These are phyloP conservation scores for Ariolimax columbianus DNA, from an alignment of 2,888 invertebrate genomes.

Conservation along the genomic window DNA sequence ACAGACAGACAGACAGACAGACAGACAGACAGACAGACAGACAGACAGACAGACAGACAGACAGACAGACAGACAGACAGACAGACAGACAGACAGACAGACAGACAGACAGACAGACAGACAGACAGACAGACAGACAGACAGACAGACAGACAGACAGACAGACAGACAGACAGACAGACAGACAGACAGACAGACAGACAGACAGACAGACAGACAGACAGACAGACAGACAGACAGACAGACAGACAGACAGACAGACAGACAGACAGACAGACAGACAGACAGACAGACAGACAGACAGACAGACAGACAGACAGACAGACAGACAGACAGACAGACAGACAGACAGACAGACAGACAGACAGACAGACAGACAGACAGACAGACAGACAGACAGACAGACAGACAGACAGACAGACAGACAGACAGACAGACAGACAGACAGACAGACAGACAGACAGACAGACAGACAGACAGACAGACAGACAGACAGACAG, in stretches of 20 bases:
- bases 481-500: constrained; percentile 15
- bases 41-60: constrained; percentile 17
- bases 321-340: constrained; percentile 11
- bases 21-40: constrained; percentile 16
- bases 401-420: constrained; percentile 17
- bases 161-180: constrained; percentile 20
- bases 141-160: constrained; percentile 10
- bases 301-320: constrained; percentile 18
- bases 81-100: constrained; percentile 26
- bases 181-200: constrained; percentile 11
- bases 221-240: constrained; percentile 22
- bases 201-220: constrained; percentile 15
- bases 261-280: constrained; percentile 18
- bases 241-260: constrained; percentile 3
- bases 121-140: constrained; percentile 15
- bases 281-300: constrained; percentile 10
- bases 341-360: constrained; percentile 15
- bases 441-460: constrained; percentile 26
- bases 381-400: constrained; percentile 16
- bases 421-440: constrained; percentile 7
- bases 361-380: constrained; percentile 16
- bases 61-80: constrained; percentile 7
- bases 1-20: constrained; percentile 16
- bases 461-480: constrained; percentile 7
- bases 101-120: constrained; percentile 7